Percentiles rank a stretch among this genome's conserved stretches.
phyloP scores from a whole-genome alignment of 1,140 invertebrate genomes.

The Tetragonula clypearis region DNA sequence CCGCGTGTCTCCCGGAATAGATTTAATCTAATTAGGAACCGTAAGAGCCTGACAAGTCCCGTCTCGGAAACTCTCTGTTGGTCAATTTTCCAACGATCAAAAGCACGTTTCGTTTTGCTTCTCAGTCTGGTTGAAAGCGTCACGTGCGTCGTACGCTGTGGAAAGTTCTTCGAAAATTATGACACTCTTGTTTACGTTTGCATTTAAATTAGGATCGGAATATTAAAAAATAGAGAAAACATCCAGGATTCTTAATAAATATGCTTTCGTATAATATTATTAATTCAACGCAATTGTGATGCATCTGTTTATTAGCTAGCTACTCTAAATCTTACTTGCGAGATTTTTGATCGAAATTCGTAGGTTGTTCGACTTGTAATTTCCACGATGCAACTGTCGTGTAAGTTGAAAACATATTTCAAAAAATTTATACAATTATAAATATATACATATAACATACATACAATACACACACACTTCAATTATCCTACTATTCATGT shows the following conservation, averaged over 20 bases:
- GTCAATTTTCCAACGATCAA: background rate
- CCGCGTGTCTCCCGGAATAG: background rate
- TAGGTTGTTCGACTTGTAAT: background rate
- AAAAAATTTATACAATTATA: background rate
- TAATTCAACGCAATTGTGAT: background rate
- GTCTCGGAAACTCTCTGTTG: background rate
- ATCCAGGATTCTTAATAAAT: too few relatives aligned
- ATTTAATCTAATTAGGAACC: background rate
- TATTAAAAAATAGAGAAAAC: background rate
- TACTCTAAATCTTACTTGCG: too few relatives aligned
- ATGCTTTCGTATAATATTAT: background rate
- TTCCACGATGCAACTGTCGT: background rate
- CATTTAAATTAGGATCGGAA: background rate
- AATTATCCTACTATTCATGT: background rate
- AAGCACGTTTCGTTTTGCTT: background rate
- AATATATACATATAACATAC: background rate
- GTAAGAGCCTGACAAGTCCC: background rate
- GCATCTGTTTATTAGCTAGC: background rate
- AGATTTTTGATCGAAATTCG: background rate
- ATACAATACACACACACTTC: background rate
- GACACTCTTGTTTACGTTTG: background rate
- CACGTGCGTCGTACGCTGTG: background rate
- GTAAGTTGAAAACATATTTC: background rate
- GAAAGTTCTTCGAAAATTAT: background rate
- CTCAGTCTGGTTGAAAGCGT: background rate